phyloP scores from a whole-genome alignment of 2,888 invertebrate species.

The Acleris laterana region DNA sequence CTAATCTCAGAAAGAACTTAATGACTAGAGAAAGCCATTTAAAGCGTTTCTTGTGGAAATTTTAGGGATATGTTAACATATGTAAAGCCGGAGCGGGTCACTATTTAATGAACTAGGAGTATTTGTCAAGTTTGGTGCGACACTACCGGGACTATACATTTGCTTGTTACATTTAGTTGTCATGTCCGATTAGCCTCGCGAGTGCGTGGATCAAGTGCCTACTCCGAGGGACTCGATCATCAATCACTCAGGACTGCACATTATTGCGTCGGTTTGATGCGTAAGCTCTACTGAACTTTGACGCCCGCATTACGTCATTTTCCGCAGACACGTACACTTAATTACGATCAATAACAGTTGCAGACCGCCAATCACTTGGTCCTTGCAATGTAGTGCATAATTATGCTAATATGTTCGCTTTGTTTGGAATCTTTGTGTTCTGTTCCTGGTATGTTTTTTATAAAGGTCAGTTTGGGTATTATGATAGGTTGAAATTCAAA shows the following conservation, averaged over 20 bases:
- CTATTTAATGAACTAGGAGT: too few relatives aligned
- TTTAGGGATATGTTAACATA: too few relatives aligned
- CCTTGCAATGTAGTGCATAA: conserved; percentile 31
- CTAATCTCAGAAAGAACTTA: too few relatives aligned
- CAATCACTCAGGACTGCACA: conserved; percentile 29
- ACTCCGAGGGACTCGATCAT: conserved; percentile 9
- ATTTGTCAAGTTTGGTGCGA: too few relatives aligned
- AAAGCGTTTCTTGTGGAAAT: too few relatives aligned
- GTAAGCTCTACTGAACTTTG: conserved; percentile 15
- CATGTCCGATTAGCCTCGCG: conserved; percentile 3
- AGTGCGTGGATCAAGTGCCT: background rate
- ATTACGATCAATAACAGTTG: conserved; percentile 31
- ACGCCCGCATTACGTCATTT: conserved; percentile 6
- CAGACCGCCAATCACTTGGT: conserved; percentile 26
- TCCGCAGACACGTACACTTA: conserved; percentile 2
- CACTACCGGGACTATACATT: background rate
- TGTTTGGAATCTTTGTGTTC: conserved; percentile 2
- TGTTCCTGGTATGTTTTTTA: background rate
- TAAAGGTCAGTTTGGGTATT: background rate
- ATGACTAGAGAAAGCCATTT: too few relatives aligned
- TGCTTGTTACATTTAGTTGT: background rate
- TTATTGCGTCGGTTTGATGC: conserved; percentile 23
- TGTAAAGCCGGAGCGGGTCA: too few relatives aligned
- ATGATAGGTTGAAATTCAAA: background rate
- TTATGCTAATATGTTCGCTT: conserved; percentile 29